Percentiles rank a stretch among this genome's conserved stretches.
Conservation (phyloP, 2,888 invertebrate species). For the Meteorus colon region DNA sequence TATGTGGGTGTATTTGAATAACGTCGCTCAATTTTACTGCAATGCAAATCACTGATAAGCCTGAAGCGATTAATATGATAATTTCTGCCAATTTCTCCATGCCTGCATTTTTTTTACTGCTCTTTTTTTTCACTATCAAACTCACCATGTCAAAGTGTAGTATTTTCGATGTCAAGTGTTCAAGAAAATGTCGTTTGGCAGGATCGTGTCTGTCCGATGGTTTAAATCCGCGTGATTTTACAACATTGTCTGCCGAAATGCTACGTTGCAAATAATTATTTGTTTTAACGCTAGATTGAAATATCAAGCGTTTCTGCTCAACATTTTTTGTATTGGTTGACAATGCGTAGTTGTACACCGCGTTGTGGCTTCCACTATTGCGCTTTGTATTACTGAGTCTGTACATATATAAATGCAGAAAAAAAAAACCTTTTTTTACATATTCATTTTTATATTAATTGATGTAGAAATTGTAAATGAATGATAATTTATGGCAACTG, state of each 20-base stretch:
- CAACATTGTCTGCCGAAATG: constrained; percentile 70
- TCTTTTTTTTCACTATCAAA: constrained; percentile 55
- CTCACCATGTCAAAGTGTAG: constrained; percentile 89
- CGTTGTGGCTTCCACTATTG: constrained; percentile 56
- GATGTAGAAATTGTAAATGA: constrained; percentile 1
- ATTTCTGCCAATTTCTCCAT: background rate
- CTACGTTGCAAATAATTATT: constrained; percentile 65
- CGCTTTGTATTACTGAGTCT: constrained; percentile 59
- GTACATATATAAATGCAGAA: constrained; percentile 46
- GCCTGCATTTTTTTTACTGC: background rate
- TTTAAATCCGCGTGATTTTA: constrained; percentile 81
- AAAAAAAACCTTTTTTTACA: constrained; percentile 16
- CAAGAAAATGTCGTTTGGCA: constrained; percentile 85
- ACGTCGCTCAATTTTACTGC: background rate
- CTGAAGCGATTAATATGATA: background rate
- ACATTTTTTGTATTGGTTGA: constrained; percentile 60
- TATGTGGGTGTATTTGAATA: background rate
- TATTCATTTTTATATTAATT: constrained; percentile 21
- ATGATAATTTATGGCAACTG: constrained; percentile 1
- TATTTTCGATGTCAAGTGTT: constrained; percentile 86
- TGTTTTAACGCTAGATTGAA: constrained; percentile 46
- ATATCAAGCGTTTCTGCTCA: constrained; percentile 55
- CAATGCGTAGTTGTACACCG: constrained; percentile 53
- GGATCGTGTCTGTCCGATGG: constrained; percentile 91
- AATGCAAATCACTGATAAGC: constrained; percentile 4